A percentile compares a stretch with the other conserved stretches of the same genome.
phyloP scores from a whole-genome alignment of 1,140 invertebrate species.

The Stegodyphus mimosarum region DNA sequence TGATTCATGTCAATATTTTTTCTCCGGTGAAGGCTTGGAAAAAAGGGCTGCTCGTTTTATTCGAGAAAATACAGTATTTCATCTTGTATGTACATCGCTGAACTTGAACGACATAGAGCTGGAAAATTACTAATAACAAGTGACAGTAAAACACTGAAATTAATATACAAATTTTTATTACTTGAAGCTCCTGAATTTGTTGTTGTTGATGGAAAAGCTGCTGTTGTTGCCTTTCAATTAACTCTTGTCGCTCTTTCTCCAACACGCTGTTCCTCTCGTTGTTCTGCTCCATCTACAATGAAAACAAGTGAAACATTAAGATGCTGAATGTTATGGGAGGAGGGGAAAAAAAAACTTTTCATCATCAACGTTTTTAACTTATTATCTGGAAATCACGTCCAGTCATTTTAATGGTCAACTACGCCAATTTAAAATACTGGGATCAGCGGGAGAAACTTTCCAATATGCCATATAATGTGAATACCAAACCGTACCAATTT shows the following conservation, averaged over 20 bases:
- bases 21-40: too few species aligned
- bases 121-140: background rate
- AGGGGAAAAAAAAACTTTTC: too few species aligned
- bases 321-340: too few species aligned
- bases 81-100: background rate
- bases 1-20: too few species aligned
- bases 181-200: slow-evolving; percentile 74
- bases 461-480: too few species aligned
- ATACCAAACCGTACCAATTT: too few species aligned
- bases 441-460: too few species aligned
- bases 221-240: slow-evolving; percentile 70
- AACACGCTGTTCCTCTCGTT: slow-evolving; percentile 7
- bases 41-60: too few species aligned
- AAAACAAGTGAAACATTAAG: background rate
- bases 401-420: too few species aligned
- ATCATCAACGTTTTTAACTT: too few species aligned
- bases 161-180: slow-evolving; percentile 63
- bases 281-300: slow-evolving; percentile 12
- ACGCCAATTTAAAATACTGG: too few species aligned
- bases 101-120: background rate
- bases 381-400: too few species aligned
- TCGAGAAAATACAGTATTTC: background rate
- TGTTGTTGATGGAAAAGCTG: slow-evolving; percentile 72
- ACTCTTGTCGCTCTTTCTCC: slow-evolving; percentile 20
- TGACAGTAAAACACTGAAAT: background rate